Evolutionary conservation across 2,797 vertebrate genomes (phyloP), one percentile per base, ranked within the genome.

Genomic region (Onychomys leucogaster): DNA sequence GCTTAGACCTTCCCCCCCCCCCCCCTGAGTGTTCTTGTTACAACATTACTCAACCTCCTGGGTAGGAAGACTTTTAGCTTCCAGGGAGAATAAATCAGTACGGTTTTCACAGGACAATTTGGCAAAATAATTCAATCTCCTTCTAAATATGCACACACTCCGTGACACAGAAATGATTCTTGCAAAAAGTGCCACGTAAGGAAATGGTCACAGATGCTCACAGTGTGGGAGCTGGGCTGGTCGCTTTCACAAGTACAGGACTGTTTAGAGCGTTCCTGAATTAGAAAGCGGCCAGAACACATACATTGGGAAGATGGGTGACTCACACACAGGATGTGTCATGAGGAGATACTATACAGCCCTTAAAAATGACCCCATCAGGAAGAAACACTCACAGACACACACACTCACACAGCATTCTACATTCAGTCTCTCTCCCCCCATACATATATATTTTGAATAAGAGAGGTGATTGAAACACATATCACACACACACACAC

Each of bases 111-210:
- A 76, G 83, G n/a, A 52, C 92, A 95, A 97, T 97, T 75, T 94
- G 89, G 96, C 92, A 86, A 92, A 90, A 96, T 92, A 95, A 97
- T 81, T 96, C 92, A 95, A 94, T 87, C 69, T 89, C 63, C 92
- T 95, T 90, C 91, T 94, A 97, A 96, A 93, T 96, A 94, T 61
- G 91, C 75, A 71, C 29, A 10, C 25, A 10, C 43, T 17, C 77
- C 0, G 5, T 80, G 82, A 91, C 95, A 96, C 43, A 91, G 83
- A 94, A 61, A 96, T 94, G 81, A 32, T 65, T 96, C 96, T 95
- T 91, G 92, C 32, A 61, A 71, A 86, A 91, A 97, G 87, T 52
- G 93, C 75, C 88, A 91, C 95, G 95, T 92, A 80, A 95, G 93
- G 95, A 96, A 91, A 96, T 73, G 65, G 87, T 92, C 73, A 43